Evolutionary conservation across 64 coral and sea anemone species (phyloP).

Genomic region (Platygyra sinensis): DNA sequence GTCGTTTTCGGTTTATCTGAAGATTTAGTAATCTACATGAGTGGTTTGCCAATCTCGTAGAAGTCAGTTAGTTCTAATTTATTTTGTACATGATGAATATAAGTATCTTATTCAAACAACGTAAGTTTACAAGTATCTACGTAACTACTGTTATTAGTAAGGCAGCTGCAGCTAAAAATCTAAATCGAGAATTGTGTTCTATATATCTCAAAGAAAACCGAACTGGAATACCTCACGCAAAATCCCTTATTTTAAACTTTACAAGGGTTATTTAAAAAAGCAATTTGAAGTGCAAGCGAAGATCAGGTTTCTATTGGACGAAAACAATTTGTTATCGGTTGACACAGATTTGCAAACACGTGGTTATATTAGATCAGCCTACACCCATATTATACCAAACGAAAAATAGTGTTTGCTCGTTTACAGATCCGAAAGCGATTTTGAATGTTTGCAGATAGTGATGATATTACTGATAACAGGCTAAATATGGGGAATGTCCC

Average conservation of each 20-base stretch:
- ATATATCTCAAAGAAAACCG: constrained; percentile 6
- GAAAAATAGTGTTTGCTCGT: neutral
- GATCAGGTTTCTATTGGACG: neutral
- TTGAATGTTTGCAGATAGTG: neutral
- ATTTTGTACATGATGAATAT: neutral
- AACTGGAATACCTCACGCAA: neutral
- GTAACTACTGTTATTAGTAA: neutral
- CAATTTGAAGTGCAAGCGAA: neutral
- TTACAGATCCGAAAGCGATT: neutral
- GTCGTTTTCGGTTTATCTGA: neutral
- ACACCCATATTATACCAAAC: too few relatives aligned
- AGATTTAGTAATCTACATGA: neutral
- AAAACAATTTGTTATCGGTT: too few relatives aligned
- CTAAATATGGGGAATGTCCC: neutral
- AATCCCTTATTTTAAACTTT: neutral
- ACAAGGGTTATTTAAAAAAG: neutral
- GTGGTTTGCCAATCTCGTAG: neutral
- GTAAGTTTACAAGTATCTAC: neutral
- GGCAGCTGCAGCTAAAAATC: neutral
- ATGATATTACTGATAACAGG: neutral
- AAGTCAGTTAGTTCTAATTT: neutral
- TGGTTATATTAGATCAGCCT: too few relatives aligned
- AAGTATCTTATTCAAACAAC: neutral
- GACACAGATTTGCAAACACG: too few relatives aligned
- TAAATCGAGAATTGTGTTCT: neutral